Evolutionary conservation across 2,797 vertebrate genomes (phyloP), one percentile per base, ranked within the genome.

Genomic region (Cyclura pinguis): DNA sequence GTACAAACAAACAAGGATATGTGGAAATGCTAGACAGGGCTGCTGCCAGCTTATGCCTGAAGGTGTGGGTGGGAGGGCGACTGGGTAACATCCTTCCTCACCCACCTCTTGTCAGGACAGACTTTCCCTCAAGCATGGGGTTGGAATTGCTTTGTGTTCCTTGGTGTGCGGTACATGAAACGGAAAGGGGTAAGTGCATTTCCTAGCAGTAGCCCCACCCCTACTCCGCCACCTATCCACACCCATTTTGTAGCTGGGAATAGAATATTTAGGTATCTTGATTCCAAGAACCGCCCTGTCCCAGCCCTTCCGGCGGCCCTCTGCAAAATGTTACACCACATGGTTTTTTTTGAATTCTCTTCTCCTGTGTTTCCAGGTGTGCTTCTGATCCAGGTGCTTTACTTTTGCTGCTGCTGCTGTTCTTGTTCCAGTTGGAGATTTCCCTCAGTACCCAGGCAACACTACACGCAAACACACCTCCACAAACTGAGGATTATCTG

Each of bases 71-170:
- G 85, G 73, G 85, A 78, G 50, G 52, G 80, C 22, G 86, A n/a
- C 81, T 35, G 81, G 81, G 62, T 57, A 59, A 80, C 62, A 80
- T 91, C 86, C 72, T 77, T 87, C 85, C 80, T 91, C 20, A 35
- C 59, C 90, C 74, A 78, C 73, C 73, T 87, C 64, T 50, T 91
- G 62, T 88, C 35, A 24, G 90, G 86, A 91, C 90, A 91, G 86
- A 91, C 90, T 88, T 64, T 35, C 80, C 90, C 62, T 22, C 62
- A 84, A 81, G 90, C 86, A 35, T 20, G 80, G 72, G 74, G 86
- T 80, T 72, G 81, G 85, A 91, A 80, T 35, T 6, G 13, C 86
- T 80, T 35, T 47, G 32, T 78, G 69, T 84, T 88, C 38, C 47
- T 50, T 91, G 86, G 73, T 50, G 8, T 72, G 73, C n/a, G 20